Percentiles rank a stretch among this genome's conserved stretches.
Evolutionary conservation across 2,113 vertebrate species (phyloP).

Genomic region (Cephalopterus ornatus): DNA sequence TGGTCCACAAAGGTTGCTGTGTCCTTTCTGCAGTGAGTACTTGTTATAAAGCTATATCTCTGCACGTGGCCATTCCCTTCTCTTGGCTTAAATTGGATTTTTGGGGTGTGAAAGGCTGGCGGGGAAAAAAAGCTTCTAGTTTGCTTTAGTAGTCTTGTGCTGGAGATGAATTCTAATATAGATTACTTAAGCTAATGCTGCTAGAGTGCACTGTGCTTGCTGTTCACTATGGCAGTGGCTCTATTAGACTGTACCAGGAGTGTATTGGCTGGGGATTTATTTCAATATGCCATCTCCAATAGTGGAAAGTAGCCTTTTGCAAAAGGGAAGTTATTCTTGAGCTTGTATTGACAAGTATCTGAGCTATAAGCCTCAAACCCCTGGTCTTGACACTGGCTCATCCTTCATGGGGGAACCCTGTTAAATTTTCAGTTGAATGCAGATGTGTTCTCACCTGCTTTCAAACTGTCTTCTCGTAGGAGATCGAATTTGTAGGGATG

Average conservation of each 20-base stretch:
- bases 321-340: background rate
- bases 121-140: background rate
- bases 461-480: background rate
- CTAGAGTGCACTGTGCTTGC: background rate
- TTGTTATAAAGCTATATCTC: background rate
- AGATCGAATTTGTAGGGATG: background rate
- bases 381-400: background rate
- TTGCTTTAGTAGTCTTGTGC: background rate
- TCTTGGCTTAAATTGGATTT: background rate
- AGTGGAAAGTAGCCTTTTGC: background rate
- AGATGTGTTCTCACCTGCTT: background rate
- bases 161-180: background rate
- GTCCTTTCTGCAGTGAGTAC: background rate
- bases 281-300: background rate
- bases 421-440: background rate
- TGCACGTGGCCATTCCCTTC: background rate
- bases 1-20: background rate
- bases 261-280: background rate
- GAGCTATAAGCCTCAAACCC: background rate
- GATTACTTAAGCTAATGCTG: background rate
- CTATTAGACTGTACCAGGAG: background rate
- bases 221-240: background rate
- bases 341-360: background rate
- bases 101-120: background rate
- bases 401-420: background rate